Base-by-base conservation (phyloP, 2,797 vertebrate genomes). In the Picus viridis region DNA sequence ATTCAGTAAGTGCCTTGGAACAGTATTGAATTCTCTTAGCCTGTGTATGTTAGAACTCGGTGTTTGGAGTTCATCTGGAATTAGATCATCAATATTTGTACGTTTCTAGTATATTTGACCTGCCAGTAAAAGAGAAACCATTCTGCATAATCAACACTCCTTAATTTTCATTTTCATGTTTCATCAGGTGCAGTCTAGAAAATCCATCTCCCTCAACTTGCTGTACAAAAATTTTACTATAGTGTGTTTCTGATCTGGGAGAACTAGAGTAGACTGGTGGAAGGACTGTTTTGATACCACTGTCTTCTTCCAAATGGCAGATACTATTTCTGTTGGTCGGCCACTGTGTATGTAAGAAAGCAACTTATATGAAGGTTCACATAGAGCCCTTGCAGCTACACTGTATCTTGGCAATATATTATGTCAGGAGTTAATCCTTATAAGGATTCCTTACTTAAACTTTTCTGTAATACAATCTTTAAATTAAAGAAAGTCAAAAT, bases 1-100 rank as follows among this genome's bases (percentile, higher is more conserved):
- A 97, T 97, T 98, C 97, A 98, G 97, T 98, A 98, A 98, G 99
- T 99, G 99, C 99, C 99, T 99, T 99, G 97, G 96, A 98, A 98
- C 97, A 96, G 96, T 97, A 97, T 97, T 97, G 97, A 97, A 97
- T 97, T 97, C 97, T 97, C 97, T 98, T 97, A 97, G 98, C 95
- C 96, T 70, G 87, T 97, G 88, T 97, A 95, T 95, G 95, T 98
- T 97, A 96, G 94, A 96, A 94, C 96, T 97, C 88, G 96, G 97
- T 97, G 96, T 96, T 98, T 97, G 97, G 97, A 97, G 96, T 81
- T 96, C 97, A 98, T 97, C 96, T 97, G 98, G 96, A 97, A 97
- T 95, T 97, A 97, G 96, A 95, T 95, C 95, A 97, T 94, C 95
- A 97, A 94, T 96, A 96, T 94, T 97, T 98, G 98, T 98, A 98